Evolutionary conservation across 92 coral and sea anemone species (phyloP), one percentile per base, ranked within the genome.

Genomic region (Actinernus sp.): DNA sequence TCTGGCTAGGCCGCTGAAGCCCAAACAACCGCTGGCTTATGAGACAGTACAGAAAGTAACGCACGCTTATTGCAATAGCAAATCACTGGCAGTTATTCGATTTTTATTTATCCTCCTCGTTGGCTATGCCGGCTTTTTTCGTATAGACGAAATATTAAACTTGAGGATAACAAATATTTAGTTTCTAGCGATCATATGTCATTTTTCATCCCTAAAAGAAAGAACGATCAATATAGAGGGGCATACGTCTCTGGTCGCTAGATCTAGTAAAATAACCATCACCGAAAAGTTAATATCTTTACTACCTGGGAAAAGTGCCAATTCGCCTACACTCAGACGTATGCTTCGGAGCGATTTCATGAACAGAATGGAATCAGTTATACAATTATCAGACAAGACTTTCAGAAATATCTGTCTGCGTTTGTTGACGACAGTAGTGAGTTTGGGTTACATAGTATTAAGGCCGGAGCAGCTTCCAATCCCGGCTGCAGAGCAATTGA

Each of bases 181-280:
- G 57, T 73, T 18, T 12, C 43, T 19, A 22, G 24, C 20, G 73
- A 29, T 65, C 60, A 61, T 25, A 71, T 78, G 86, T 24, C 68
- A 28, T 33, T 84, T 34, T 34, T 23, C 39, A 24, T 73, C 11
- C 53, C 59, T 3, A 56, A 49, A 34, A 44, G 88, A 3, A 81
- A 81, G 38, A 81, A 59, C 41, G 84, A 83, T 39, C 74, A 75
- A 48, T 68, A 18, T 53, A 52, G 85, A 10, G 31, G 85, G 85
- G 25, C 80, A 77, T 44, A 38, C 70, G 13, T 53, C 69, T n/a
- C 29, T 65, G 8, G 27, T 65, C 7, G 77, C 82, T 16, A 65
- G 74, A 46, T 56, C 88, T 41, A 51, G 58, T 17, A 71, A 70
- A 44, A 26, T 40, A 37, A 2, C 52, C 2, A 24, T 55, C 0